Evolutionary conservation across 2,797 vertebrate species (phyloP).

Genomic region (Molossus molossus): DNA sequence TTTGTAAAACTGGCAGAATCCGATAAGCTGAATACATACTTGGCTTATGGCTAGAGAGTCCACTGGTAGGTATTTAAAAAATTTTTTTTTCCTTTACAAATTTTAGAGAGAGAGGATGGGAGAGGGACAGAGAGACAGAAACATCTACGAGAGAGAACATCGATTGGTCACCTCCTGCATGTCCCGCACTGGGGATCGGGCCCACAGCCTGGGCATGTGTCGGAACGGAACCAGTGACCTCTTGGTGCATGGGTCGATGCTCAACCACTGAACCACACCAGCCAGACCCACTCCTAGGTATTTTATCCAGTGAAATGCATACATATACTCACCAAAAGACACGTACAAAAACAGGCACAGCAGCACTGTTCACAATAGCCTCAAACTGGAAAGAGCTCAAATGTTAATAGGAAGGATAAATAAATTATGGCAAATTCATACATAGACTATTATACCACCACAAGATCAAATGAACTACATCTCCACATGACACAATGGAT

Average conservation of each 20-base stretch:
- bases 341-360: not conserved
- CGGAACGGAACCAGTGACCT: too few species aligned
- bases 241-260: too few species aligned
- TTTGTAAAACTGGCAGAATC: constrained; percentile 57
- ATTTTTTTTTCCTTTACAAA: too few species aligned
- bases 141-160: too few species aligned
- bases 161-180: too few species aligned
- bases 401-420: constrained; percentile 16
- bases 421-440: constrained; percentile 22
- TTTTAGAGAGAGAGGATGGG: too few species aligned
- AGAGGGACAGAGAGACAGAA: too few species aligned
- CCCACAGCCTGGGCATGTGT: too few species aligned
- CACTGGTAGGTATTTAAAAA: not conserved
- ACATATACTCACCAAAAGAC: constrained; percentile 27
- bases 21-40: not conserved
- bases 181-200: too few species aligned
- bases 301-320: constrained; percentile 37
- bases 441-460: not conserved
- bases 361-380: not conserved
- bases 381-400: constrained; percentile 44
- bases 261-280: too few species aligned
- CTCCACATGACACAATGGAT: not conserved
- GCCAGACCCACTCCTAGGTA: not conserved
- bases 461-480: not conserved
- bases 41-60: constrained; percentile 10